Conservation (phyloP, 2,113 vertebrate species). For the Tonatia bakeri region DNA sequence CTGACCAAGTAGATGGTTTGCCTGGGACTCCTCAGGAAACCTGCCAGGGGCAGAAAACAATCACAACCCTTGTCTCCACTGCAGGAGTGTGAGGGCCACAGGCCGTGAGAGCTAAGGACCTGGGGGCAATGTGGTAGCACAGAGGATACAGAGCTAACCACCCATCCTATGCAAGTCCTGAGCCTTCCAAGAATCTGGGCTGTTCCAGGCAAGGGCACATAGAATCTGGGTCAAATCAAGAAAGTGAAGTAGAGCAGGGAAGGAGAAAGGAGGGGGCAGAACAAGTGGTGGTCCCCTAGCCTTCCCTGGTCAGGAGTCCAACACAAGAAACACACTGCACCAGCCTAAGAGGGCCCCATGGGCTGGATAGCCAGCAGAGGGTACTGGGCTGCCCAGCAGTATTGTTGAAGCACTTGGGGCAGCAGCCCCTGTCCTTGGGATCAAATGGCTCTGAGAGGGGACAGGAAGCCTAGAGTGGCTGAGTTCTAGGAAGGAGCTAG, state of each 20-base stretch:
- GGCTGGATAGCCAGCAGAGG: not conserved
- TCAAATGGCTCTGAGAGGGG: not conserved
- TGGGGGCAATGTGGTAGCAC: too few relatives aligned
- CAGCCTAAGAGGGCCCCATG: not conserved
- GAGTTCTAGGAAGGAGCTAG: not conserved
- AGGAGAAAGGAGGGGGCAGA: not conserved
- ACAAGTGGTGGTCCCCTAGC: not conserved
- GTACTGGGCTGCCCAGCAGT: not conserved
- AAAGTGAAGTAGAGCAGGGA: not conserved
- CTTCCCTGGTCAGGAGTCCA: too few relatives aligned
- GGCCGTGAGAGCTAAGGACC: not conserved
- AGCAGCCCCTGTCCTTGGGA: not conserved
- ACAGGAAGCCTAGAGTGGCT: not conserved
- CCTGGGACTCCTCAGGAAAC: not conserved
- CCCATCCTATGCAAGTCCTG: not conserved
- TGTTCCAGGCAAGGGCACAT: not conserved
- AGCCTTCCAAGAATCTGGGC: not conserved
- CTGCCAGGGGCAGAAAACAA: not conserved
- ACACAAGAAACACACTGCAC: not conserved
- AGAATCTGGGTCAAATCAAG: not conserved
- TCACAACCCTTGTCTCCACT: too few relatives aligned
- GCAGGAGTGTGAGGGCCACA: not conserved
- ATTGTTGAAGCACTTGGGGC: rapidly evolving
- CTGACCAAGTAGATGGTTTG: too few relatives aligned
- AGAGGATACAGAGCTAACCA: too few relatives aligned